Conservation (phyloP, 2,113 vertebrate genomes). For the Todiramphus saurophagus region DNA sequence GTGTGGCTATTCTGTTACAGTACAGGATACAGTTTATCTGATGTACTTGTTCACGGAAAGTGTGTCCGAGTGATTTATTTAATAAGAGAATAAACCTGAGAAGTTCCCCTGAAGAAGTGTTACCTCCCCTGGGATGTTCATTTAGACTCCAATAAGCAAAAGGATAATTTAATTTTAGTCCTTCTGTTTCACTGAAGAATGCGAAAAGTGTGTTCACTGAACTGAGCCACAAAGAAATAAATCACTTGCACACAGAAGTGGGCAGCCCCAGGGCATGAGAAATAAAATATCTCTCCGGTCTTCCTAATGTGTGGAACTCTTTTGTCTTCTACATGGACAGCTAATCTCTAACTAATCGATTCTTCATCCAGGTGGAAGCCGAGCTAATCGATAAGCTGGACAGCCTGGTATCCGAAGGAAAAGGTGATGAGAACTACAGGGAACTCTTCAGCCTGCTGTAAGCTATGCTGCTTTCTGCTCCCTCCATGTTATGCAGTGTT, state of each 20-base stretch:
- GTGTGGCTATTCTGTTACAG: background rate
- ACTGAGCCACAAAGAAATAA: background rate
- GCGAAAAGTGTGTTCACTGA: background rate
- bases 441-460: conserved; percentile 96
- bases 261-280: background rate
- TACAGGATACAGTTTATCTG: background rate
- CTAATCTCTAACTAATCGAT: background rate
- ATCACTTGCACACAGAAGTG: background rate
- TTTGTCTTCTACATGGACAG: background rate
- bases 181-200: background rate
- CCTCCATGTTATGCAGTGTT: background rate
- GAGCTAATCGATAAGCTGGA: conserved; percentile 97
- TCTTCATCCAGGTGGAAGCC: conserved; percentile 86
- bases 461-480: conserved; percentile 61
- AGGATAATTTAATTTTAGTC: background rate
- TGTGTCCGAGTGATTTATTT: background rate
- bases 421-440: conserved; percentile 96
- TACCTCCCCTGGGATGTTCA: background rate
- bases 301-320: background rate
- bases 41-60: background rate
- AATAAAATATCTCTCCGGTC: background rate
- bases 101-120: background rate
- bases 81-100: background rate
- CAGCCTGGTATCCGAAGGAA: conserved; percentile 94
- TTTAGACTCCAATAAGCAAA: conserved; percentile 4